Evolutionary conservation across 2,888 invertebrate species (phyloP).

Genomic region (Carterocephalus palaemon): DNA sequence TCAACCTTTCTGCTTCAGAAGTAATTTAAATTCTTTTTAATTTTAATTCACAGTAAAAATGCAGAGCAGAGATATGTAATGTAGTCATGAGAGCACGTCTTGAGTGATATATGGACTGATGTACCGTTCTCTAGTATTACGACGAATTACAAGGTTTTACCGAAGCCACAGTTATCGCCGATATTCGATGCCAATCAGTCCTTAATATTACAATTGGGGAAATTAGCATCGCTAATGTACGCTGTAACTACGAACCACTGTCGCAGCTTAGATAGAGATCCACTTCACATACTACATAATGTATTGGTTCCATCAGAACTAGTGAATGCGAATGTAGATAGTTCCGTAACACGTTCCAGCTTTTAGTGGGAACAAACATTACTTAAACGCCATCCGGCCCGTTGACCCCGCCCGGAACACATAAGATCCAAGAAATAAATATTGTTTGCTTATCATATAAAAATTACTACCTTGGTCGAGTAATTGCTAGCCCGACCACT

Average conservation of each 20-base stretch:
- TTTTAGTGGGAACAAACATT: constrained; percentile 71
- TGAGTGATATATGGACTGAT: too few species aligned
- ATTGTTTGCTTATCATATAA: constrained; percentile 24
- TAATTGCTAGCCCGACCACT: too few species aligned
- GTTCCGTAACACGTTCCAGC: constrained; percentile 46
- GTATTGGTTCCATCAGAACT: neutral
- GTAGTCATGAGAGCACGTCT: too few species aligned
- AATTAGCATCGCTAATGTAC: constrained; percentile 17
- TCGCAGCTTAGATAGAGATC: constrained; percentile 2
- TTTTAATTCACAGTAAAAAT: too few species aligned
- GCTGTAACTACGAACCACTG: constrained; percentile 9
- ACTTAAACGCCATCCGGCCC: constrained; percentile 64
- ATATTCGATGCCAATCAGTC: constrained; percentile 8
- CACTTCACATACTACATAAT: constrained; percentile 6
- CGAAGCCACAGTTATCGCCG: neutral
- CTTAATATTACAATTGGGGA: constrained; percentile 19
- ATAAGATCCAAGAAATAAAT: constrained; percentile 55
- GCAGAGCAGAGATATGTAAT: too few species aligned
- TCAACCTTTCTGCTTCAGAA: too few species aligned
- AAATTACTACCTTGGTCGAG: too few species aligned
- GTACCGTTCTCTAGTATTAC: too few species aligned
- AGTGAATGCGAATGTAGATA: constrained; percentile 1
- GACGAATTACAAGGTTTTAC: constrained; percentile 3
- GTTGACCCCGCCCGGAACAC: constrained; percentile 54
- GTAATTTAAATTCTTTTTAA: too few species aligned